Conservation (phyloP, 2,888 invertebrate species). For the Mythimna pallens region DNA sequence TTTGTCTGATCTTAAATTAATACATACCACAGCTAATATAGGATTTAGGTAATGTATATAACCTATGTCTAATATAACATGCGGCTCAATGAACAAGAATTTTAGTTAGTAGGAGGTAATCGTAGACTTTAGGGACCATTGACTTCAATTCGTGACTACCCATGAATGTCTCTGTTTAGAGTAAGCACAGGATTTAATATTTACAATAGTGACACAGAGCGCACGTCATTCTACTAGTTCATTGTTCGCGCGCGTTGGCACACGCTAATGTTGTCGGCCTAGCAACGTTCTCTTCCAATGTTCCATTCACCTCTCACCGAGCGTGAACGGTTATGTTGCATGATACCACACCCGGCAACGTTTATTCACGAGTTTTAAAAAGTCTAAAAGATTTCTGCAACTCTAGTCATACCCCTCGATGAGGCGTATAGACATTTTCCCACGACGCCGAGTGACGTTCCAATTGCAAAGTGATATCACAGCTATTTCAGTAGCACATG, state of each 20-base stretch:
- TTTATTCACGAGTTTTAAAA: constrained; percentile 56
- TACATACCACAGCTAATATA: not conserved
- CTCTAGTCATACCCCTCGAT: constrained; percentile 44
- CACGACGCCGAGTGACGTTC: constrained; percentile 68
- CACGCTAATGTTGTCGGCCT: constrained; percentile 87
- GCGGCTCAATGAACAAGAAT: constrained; percentile 10
- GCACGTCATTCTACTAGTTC: constrained; percentile 85
- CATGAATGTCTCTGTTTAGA: constrained; percentile 49
- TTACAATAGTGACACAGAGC: constrained; percentile 74
- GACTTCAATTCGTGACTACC: constrained; percentile 53
- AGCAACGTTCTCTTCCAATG: constrained; percentile 84
- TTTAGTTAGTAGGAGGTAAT: constrained; percentile 12
- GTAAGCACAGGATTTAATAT: constrained; percentile 62
- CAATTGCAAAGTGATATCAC: constrained; percentile 70
- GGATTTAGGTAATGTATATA: not conserved
- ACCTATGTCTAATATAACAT: not conserved
- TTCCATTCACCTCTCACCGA: constrained; percentile 90
- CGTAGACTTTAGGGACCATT: constrained; percentile 20
- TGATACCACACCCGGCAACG: constrained; percentile 67
- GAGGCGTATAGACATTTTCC: constrained; percentile 61
- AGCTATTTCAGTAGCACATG: constrained; percentile 69
- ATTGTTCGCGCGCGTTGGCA: constrained; percentile 88
- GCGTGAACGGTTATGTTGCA: constrained; percentile 84
- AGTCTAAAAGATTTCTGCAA: constrained; percentile 49
- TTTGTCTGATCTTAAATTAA: not conserved